Conservation (phyloP, 1,140 invertebrate species). For the Meloidogyne chitwoodi region DNA sequence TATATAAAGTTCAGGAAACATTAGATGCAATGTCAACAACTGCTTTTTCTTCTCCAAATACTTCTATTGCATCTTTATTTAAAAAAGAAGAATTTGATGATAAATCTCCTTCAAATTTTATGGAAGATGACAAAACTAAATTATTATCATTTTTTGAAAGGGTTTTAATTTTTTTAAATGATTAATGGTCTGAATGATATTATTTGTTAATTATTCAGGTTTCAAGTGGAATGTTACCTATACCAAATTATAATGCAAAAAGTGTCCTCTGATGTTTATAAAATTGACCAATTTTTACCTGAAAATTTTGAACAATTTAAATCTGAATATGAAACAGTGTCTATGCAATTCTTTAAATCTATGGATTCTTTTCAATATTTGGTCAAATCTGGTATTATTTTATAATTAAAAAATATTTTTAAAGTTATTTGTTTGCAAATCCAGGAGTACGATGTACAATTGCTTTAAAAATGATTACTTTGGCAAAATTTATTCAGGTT, state of each 20-base stretch:
- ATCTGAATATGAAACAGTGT: neutral
- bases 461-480: slow-evolving; percentile 3
- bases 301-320: neutral
- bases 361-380: neutral
- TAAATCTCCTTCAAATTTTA: neutral
- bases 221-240: slow-evolving; percentile 5
- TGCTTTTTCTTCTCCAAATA: slow-evolving; percentile 11
- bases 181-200: no score
- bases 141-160: slow-evolving; percentile 7
- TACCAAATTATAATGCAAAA: slow-evolving; percentile 1
- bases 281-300: slow-evolving; percentile 8
- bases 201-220: no score
- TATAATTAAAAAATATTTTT: neutral
- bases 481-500: slow-evolving; percentile 2
- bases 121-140: neutral
- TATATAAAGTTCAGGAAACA: slow-evolving; percentile 2
- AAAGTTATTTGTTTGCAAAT: neutral
- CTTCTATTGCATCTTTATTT: neutral
- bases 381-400: neutral
- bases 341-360: neutral
- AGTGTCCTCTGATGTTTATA: neutral
- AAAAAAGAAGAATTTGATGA: neutral
- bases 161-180: neutral
- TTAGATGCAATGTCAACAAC: slow-evolving; percentile 12
- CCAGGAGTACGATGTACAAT: neutral